These are phyloP conservation scores for Coenonympha glycerion DNA, from an alignment of 2,888 invertebrate genomes.

Conservation along the genomic window DNA sequence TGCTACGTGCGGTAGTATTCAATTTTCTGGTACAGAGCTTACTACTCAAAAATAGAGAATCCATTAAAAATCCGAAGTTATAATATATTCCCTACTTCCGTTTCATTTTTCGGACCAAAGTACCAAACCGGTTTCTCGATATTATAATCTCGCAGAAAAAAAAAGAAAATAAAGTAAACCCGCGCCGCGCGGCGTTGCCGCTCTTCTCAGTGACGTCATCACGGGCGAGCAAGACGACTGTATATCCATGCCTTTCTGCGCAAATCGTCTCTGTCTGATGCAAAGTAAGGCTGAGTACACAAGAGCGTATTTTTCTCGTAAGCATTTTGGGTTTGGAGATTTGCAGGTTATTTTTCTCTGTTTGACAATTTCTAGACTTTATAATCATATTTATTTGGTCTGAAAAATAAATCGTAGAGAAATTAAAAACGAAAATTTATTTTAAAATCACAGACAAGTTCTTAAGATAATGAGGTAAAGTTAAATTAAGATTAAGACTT, in stretches of 20 bases:
- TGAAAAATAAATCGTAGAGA: neutral
- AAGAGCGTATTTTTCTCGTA: neutral
- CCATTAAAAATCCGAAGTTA: no score
- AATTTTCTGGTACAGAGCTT: no score
- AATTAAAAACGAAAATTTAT: neutral
- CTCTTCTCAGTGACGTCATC: neutral
- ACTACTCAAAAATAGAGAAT: no score
- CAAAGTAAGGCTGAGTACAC: neutral
- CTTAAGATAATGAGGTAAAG: neutral
- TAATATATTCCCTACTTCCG: no score
- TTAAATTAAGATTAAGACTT: neutral
- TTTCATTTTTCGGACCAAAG: neutral
- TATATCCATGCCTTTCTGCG: neutral
- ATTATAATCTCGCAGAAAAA: no score
- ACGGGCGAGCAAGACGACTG: neutral
- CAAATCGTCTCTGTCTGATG: neutral
- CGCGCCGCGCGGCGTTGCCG: no score
- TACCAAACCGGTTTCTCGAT: neutral
- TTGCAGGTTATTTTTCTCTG: no score
- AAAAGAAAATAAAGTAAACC: no score
- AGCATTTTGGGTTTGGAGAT: no score
- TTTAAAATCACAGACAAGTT: neutral
- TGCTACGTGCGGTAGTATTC: no score
- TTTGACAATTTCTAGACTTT: no score
- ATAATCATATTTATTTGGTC: neutral